Evolutionary conservation across 2,113 vertebrate species (phyloP).

Genomic region (Dipodomys spectabilis): DNA sequence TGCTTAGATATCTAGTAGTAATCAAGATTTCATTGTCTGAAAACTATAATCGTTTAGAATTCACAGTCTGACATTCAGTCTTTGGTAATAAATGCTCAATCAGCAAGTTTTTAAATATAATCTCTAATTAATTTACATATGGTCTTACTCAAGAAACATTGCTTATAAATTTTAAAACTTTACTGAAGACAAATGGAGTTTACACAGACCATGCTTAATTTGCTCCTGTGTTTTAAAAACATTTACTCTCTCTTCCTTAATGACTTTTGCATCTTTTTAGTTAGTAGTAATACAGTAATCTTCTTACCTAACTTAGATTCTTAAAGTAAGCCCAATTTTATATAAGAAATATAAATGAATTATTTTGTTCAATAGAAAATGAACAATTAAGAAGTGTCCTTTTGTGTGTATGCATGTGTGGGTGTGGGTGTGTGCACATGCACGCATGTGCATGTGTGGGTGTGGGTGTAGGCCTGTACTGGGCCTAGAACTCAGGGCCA

Average conservation of each 20-base stretch:
- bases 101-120: conserved; percentile 38
- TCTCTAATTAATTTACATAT: conserved; percentile 25
- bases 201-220: not conserved
- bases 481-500: too few species aligned
- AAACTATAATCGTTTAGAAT: conserved; percentile 29
- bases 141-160: conserved; percentile 1
- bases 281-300: not conserved
- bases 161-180: conserved; percentile 15
- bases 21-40: conserved; percentile 5
- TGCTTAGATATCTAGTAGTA: not conserved
- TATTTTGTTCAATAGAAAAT: not conserved
- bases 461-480: too few species aligned
- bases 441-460: too few species aligned
- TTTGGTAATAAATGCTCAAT: not conserved
- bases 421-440: too few species aligned
- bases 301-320: not conserved
- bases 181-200: conserved; percentile 15
- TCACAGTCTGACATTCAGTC: not conserved
- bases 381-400: not conserved
- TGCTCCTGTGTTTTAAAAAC: conserved; percentile 14
- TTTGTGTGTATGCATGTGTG: too few species aligned
- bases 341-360: conserved; percentile 1
- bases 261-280: not conserved
- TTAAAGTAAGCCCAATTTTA: not conserved
- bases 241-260: not conserved